These are phyloP conservation scores for Phylloscopus collybita DNA, from an alignment of 2,797 vertebrate genomes.

Conservation along the genomic window DNA sequence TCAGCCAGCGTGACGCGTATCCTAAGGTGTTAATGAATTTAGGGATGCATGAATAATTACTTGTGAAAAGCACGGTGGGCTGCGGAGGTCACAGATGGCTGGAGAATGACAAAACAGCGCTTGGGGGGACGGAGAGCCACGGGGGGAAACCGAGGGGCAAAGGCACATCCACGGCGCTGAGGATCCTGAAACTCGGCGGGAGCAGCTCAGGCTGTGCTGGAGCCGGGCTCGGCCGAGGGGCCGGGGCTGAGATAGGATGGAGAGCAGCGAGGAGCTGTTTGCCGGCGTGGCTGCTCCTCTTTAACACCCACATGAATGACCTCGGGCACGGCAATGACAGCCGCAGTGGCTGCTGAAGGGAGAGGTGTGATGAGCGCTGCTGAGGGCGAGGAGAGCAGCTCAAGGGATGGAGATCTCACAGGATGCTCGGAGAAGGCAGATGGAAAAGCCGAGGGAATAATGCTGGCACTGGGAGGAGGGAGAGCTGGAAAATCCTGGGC, in stretches of 20 bases:
- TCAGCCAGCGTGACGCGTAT: not conserved
- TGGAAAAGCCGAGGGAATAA: not conserved
- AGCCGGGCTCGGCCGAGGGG: not conserved
- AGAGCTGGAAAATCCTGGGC: not conserved
- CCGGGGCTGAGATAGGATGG: not conserved
- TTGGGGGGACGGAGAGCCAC: not conserved
- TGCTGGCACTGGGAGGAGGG: not conserved
- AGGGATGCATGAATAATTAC: slow-evolving; percentile 45
- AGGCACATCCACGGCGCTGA: not conserved
- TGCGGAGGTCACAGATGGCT: slow-evolving; percentile 39
- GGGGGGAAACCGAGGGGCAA: not conserved
- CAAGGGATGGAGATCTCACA: not conserved
- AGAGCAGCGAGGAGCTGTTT: not conserved
- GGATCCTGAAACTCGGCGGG: not conserved
- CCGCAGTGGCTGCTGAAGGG: not conserved
- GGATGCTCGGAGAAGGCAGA: not conserved
- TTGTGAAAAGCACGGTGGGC: slow-evolving; percentile 30
- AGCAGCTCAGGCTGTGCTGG: not conserved
- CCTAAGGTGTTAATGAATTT: slow-evolving; percentile 59
- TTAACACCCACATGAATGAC: not conserved
- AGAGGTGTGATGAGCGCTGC: not conserved
- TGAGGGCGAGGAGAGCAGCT: not conserved
- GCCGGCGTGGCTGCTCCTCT: not conserved
- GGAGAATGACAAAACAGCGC: not conserved
- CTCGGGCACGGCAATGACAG: not conserved